Conservation (phyloP, 2,113 vertebrate genomes). For the Diadophis punctatus region DNA sequence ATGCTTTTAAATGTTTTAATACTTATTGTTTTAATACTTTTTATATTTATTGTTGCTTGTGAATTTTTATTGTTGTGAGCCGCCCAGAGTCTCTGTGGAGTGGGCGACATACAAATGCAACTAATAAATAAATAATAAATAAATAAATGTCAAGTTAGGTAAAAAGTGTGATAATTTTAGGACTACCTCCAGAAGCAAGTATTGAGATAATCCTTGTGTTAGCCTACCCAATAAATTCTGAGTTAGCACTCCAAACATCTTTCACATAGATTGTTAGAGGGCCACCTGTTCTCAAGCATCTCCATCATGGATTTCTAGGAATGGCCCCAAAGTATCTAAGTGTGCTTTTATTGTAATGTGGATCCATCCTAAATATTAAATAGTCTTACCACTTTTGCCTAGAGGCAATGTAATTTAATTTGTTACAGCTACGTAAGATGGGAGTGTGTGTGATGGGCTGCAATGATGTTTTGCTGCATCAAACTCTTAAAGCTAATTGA, state of each 20-base stretch:
- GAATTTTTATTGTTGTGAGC: no score
- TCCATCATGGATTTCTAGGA: background rate
- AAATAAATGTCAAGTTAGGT: background rate
- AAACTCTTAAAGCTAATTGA: conserved; percentile 69
- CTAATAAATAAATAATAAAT: no score
- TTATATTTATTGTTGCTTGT: no score
- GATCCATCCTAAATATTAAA: background rate
- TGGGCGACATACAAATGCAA: no score
- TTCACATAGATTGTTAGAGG: background rate
- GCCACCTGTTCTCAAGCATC: background rate
- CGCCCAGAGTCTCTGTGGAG: no score
- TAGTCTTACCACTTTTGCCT: background rate
- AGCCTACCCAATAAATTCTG: background rate
- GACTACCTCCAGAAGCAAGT: background rate
- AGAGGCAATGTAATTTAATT: background rate
- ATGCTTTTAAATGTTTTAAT: no score
- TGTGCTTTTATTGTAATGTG: background rate
- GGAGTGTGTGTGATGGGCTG: conserved; percentile 15
- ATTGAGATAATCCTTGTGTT: background rate
- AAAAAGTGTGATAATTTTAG: background rate
- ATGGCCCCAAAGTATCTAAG: background rate
- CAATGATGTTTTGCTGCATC: conserved; percentile 36
- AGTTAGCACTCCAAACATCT: background rate
- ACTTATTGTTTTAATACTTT: no score
- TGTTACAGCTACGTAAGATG: background rate